These are phyloP conservation scores for Polydesmus complanatus DNA, from an alignment of 2,888 invertebrate species.

Conservation along the genomic window DNA sequence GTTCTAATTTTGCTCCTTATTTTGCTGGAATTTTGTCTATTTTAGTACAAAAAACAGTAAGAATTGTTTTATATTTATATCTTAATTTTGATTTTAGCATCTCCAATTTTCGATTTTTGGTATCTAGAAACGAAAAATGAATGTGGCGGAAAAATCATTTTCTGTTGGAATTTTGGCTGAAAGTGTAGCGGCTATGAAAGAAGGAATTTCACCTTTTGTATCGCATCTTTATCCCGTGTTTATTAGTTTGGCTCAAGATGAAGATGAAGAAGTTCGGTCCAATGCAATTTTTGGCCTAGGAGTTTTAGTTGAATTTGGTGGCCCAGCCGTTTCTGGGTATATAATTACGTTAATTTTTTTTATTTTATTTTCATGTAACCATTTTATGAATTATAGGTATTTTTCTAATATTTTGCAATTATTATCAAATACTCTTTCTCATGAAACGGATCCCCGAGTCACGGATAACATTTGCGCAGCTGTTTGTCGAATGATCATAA, in stretches of 20 bases:
- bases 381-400: conserved; percentile 34
- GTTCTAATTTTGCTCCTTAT: conserved; percentile 51
- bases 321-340: conserved; percentile 27
- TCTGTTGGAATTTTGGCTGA: conserved; percentile 59
- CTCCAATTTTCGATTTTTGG: conserved; percentile 4
- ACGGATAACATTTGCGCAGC: conserved; percentile 67
- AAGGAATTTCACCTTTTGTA: conserved; percentile 39
- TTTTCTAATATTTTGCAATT: conserved; percentile 50
- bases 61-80: neutral
- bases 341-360: neutral
- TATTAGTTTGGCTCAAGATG: conserved; percentile 45
- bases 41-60: conserved; percentile 48
- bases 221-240: conserved; percentile 48
- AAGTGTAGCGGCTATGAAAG: conserved; percentile 45
- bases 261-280: conserved; percentile 55
- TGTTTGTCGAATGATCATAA: conserved; percentile 53
- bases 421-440: conserved; percentile 47
- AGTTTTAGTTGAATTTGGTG: conserved; percentile 52
- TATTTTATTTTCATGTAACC: neutral
- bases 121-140: conserved; percentile 47
- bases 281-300: conserved; percentile 63
- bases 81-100: neutral
- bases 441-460: conserved; percentile 49
- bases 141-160: conserved; percentile 52
- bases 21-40: conserved; percentile 49